These are phyloP conservation scores for Dicyrtoma fusca DNA, from an alignment of 2,888 invertebrate species.

Conservation along the genomic window DNA sequence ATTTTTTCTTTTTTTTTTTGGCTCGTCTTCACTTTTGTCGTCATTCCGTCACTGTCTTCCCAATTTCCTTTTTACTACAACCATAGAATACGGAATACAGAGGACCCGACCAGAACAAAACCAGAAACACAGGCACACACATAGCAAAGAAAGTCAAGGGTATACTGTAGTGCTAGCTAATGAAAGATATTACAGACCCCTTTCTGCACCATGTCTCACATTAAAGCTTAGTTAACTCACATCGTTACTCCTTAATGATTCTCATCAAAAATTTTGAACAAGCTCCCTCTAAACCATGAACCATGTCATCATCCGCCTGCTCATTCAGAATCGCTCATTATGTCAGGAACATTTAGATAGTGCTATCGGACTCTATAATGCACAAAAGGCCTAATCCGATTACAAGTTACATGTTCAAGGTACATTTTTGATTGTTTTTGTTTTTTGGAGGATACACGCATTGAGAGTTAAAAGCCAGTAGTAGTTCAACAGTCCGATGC, in stretches of 20 bases:
- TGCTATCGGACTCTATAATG: no score
- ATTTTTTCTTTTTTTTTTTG: constrained; percentile 1
- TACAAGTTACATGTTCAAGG: no score
- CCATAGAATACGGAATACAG: no score
- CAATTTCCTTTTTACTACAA: constrained; percentile 13
- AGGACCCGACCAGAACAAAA: constrained; percentile 7
- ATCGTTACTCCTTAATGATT: constrained; percentile 30
- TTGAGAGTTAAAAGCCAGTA: no score
- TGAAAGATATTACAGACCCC: neutral
- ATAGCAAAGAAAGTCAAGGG: neutral
- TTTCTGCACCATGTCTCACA: constrained; percentile 22
- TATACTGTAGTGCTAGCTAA: no score
- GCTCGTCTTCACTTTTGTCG: constrained; percentile 13
- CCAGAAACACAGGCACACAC: no score
- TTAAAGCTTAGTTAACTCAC: constrained; percentile 30
- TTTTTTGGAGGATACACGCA: no score
- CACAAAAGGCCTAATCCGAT: no score
- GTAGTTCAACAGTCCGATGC: no score
- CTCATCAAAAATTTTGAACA: constrained; percentile 12
- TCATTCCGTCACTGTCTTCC: constrained; percentile 32
- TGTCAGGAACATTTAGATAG: no score
- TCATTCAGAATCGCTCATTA: no score
- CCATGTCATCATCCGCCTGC: neutral
- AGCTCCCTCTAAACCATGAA: neutral
- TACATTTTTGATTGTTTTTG: no score